A percentile compares a stretch with the other conserved stretches of the same genome.
Conservation (phyloP, 2,113 vertebrate species). For the Nothoprocta pentlandii region DNA sequence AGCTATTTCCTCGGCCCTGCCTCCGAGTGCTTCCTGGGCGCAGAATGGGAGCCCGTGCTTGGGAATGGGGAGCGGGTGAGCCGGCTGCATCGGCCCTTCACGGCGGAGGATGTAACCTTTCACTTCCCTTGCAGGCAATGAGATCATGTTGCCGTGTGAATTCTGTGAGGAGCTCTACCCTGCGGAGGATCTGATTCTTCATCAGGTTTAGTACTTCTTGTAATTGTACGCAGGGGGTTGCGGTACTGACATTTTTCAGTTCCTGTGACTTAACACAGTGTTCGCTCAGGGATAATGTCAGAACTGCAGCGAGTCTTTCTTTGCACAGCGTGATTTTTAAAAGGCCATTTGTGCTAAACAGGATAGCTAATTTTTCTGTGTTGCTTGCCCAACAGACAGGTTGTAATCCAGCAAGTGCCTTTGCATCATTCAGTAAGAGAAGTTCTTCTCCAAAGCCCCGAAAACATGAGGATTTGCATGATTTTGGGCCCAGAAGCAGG, state of each 20-base stretch:
- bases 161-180: constrained; percentile 97
- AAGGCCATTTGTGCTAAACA: neutral
- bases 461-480: neutral
- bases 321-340: neutral
- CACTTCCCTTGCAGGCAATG: constrained; percentile 53
- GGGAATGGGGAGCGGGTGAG: neutral
- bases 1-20: accelerated
- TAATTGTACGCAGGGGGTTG: neutral
- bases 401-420: constrained; percentile 90
- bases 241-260: neutral
- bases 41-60: neutral
- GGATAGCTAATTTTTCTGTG: neutral
- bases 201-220: constrained; percentile 84
- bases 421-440: constrained; percentile 87
- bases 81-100: neutral
- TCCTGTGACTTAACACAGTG: neutral
- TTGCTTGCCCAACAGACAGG: constrained; percentile 83
- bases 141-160: constrained; percentile 91
- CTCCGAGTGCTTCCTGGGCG: neutral
- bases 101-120: neutral
- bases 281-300: neutral
- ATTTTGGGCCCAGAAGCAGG: constrained; percentile 3
- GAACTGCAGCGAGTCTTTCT: neutral
- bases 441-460: constrained; percentile 70
- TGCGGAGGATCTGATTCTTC: constrained; percentile 92